Conservation (phyloP, 2,113 vertebrate species). For the crab-eating macaque (Macaca fascicularis) region DNA sequence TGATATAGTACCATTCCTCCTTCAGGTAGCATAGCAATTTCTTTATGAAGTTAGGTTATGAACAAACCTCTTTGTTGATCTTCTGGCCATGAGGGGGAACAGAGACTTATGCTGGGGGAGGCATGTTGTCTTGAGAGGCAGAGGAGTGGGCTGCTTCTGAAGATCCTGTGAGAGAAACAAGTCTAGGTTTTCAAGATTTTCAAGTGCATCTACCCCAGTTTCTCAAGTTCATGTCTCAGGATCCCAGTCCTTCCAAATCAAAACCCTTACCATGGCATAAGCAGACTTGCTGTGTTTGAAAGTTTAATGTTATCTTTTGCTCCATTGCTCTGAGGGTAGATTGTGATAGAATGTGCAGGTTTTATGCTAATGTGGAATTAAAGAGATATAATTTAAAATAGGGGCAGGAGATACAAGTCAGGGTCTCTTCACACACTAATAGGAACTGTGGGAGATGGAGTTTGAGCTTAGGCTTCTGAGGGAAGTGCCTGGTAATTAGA, state of each 20-base stretch:
- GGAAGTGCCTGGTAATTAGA: neutral
- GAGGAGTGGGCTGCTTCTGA: neutral
- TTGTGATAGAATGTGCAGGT: neutral
- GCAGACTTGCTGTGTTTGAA: neutral
- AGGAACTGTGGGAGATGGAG: neutral
- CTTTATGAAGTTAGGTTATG: neutral
- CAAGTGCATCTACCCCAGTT: neutral
- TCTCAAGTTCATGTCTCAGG: neutral
- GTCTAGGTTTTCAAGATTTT: neutral
- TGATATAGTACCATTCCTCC: neutral
- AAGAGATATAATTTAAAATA: neutral
- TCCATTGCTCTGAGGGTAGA: neutral
- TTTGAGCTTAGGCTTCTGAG: neutral
- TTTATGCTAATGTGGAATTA: neutral
- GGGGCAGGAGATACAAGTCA: neutral
- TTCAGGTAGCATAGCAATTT: neutral
- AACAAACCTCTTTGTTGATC: neutral
- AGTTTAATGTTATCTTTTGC: neutral
- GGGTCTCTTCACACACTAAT: fast-evolving
- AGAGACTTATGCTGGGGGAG: neutral
- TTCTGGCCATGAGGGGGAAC: neutral
- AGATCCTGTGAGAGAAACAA: neutral
- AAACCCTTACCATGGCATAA: neutral
- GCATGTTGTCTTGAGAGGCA: neutral
- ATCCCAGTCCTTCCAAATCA: neutral